Conservation (phyloP, 2,888 invertebrate genomes). For the Rutpela maculata region DNA sequence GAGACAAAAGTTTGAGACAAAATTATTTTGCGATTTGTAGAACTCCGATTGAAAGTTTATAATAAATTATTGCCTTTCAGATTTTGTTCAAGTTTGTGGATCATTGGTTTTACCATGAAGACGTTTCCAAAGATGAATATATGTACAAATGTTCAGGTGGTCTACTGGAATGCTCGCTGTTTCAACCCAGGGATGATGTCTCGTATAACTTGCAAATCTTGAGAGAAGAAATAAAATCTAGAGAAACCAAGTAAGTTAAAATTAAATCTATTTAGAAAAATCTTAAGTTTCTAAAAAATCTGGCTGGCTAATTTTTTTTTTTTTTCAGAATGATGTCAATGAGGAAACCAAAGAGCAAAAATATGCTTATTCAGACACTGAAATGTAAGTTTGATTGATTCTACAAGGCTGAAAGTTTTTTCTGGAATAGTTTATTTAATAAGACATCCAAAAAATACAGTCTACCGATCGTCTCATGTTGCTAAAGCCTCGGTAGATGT, state of each 20-base stretch:
- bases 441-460: no score
- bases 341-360: conserved; percentile 61
- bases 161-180: conserved; percentile 59
- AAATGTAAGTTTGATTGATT: conserved; percentile 59
- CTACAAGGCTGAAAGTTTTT: no score
- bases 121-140: conserved; percentile 40
- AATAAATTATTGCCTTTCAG: conserved; percentile 46
- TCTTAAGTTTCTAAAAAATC: no score
- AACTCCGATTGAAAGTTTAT: not conserved
- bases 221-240: conserved; percentile 56
- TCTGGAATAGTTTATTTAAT: no score
- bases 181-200: conserved; percentile 58
- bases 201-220: conserved; percentile 56
- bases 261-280: not conserved
- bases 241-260: conserved; percentile 57
- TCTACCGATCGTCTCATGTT: no score
- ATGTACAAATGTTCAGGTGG: conserved; percentile 45
- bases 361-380: conserved; percentile 61
- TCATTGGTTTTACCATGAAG: conserved; percentile 58
- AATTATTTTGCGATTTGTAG: no score
- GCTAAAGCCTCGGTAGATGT: no score
- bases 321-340: conserved; percentile 58
- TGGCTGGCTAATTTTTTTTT: not conserved
- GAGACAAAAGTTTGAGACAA: no score
- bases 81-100: conserved; percentile 52